These are phyloP conservation scores for Chloromyia formosa DNA, from an alignment of 2,888 invertebrate species.

Conservation along the genomic window DNA sequence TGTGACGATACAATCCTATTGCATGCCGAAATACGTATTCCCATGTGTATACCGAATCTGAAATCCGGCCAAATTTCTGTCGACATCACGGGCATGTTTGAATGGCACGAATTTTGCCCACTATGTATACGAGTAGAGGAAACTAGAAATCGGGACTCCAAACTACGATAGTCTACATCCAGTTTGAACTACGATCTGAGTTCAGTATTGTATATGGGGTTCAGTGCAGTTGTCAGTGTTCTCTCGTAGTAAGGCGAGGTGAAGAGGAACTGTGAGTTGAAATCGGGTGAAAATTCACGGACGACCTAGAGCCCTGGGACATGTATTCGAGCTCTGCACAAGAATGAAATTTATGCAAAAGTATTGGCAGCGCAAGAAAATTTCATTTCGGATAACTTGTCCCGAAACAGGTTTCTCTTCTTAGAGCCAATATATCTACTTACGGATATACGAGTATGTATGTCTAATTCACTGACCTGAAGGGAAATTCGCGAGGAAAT, in stretches of 20 bases:
- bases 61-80: constrained; percentile 8
- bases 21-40: neutral
- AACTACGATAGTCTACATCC: neutral
- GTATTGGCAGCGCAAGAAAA: constrained; percentile 35
- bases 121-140: neutral
- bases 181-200: neutral
- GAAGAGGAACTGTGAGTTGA: no score
- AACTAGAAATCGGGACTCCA: neutral
- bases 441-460: no score
- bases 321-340: constrained; percentile 29
- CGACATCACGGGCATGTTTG: neutral
- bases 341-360: constrained; percentile 36
- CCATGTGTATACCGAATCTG: neutral
- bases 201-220: no score
- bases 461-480: no score
- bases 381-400: constrained; percentile 30
- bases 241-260: neutral
- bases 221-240: no score
- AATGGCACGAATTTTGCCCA: no score
- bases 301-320: constrained; percentile 1
- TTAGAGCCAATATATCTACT: no score
- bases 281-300: neutral
- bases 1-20: constrained; percentile 20
- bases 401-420: constrained; percentile 23
- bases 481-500: no score